phyloP scores from a whole-genome alignment of 1,140 invertebrate species.

The Zaprionus kolodkinae region DNA sequence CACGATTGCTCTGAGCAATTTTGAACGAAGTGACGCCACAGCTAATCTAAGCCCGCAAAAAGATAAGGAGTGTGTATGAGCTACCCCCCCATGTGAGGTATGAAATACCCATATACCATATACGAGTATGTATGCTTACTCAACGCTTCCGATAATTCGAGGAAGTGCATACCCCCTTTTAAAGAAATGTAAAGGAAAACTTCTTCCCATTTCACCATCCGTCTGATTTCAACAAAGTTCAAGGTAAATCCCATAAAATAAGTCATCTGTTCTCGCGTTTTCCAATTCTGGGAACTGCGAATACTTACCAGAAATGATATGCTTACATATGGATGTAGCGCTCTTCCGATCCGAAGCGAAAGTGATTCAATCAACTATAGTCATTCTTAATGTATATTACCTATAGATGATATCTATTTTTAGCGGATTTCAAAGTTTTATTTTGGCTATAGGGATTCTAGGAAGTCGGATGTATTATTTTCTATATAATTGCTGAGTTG shows the following conservation, averaged over 20 bases:
- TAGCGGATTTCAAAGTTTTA: constrained; percentile 9
- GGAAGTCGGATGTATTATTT: not conserved
- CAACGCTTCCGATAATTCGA: not conserved
- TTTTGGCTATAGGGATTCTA: not conserved
- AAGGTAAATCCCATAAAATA: constrained; percentile 17
- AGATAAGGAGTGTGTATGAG: constrained; percentile 5
- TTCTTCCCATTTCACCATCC: not conserved
- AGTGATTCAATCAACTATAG: constrained; percentile 2
- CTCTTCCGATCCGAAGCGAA: constrained; percentile 1
- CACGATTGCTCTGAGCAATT: constrained; percentile 6
- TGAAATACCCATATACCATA: not conserved
- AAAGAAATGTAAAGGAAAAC: not conserved
- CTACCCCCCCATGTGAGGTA: not conserved
- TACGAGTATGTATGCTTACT: not conserved
- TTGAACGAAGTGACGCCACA: constrained; percentile 1
- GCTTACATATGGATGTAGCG: not conserved
- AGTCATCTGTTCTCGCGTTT: not conserved
- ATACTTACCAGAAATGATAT: constrained; percentile 6
- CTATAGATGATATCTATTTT: constrained; percentile 6
- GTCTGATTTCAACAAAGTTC: not conserved
- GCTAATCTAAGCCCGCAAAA: not conserved
- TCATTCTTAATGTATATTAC: not conserved
- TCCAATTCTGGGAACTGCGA: constrained; percentile 21
- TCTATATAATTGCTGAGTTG: not conserved
- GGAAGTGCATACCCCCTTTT: not conserved